Evolutionary conservation across 2,888 invertebrate species (phyloP).

Genomic region (Nephrotoma guestfalica): DNA sequence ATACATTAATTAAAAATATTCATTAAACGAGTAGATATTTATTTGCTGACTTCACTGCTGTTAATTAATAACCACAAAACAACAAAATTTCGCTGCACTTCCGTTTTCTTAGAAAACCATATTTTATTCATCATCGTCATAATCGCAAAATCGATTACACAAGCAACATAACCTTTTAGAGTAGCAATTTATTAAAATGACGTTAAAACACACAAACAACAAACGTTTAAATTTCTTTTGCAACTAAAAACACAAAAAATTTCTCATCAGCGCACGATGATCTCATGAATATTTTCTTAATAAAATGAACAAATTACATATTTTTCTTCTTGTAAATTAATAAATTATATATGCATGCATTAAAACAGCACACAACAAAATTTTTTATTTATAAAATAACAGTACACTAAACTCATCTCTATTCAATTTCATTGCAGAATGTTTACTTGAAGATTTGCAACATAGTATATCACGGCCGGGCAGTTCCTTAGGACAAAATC

Average conservation of each 20-base stretch:
- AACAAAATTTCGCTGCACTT: background rate
- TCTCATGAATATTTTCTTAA: background rate
- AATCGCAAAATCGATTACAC: background rate
- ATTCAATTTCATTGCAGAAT: slow-evolving; percentile 11
- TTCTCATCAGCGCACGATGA: background rate
- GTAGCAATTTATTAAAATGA: background rate
- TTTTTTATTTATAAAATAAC: background rate
- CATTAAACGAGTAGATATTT: no score
- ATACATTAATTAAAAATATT: no score
- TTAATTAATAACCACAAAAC: background rate
- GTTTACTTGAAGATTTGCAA: slow-evolving; percentile 16
- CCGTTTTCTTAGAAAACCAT: background rate
- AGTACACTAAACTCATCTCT: background rate
- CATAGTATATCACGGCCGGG: slow-evolving; percentile 13
- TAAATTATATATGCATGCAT: background rate
- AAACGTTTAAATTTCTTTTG: background rate
- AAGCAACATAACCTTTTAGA: background rate
- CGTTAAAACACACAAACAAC: background rate
- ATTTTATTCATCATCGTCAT: background rate
- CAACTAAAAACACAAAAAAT: background rate
- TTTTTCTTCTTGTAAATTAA: background rate
- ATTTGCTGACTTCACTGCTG: background rate
- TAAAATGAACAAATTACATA: background rate
- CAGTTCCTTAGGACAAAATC: slow-evolving; percentile 7
- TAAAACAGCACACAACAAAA: background rate